phyloP scores from a whole-genome alignment of 2,113 vertebrate species.

The Centropus bengalensis region DNA sequence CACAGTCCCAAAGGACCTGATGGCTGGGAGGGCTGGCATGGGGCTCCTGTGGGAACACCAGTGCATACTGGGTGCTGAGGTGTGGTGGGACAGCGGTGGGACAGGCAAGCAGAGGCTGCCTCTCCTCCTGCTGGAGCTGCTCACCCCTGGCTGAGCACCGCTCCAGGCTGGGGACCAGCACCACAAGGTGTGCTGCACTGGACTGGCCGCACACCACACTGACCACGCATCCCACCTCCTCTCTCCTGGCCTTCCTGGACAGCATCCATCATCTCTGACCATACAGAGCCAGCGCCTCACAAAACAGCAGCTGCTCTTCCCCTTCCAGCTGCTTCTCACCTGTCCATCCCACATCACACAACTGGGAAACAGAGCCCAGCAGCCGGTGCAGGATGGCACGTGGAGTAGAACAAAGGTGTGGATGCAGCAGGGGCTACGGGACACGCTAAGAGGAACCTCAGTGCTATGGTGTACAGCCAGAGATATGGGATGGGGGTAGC shows the following conservation, averaged over 20 bases:
- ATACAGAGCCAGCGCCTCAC: rapidly evolving
- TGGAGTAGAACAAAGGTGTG: rapidly evolving
- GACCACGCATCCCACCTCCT: not conserved
- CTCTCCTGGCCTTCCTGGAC: rapidly evolving
- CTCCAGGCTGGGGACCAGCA: not conserved
- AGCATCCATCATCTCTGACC: rapidly evolving
- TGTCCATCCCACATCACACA: rapidly evolving
- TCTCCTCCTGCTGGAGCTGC: too few species aligned
- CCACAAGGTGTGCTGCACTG: rapidly evolving
- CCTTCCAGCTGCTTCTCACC: not conserved
- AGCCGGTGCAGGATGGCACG: too few species aligned
- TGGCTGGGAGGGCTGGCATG: rapidly evolving
- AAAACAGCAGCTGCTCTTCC: not conserved
- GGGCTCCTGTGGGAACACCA: rapidly evolving
- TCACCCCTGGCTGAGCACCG: rapidly evolving
- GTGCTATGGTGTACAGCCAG: not conserved
- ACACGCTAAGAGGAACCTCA: rapidly evolving
- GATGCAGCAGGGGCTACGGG: not conserved
- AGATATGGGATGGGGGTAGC: too few species aligned
- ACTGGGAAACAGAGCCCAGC: too few species aligned
- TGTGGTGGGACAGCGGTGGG: not conserved
- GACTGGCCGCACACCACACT: rapidly evolving
- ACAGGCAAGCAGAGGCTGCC: not conserved
- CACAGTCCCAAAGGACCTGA: not conserved
- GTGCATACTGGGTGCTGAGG: not conserved